These are phyloP conservation scores for Triplophysa dalaica DNA, from an alignment of 2,113 vertebrate species.

Conservation along the genomic window DNA sequence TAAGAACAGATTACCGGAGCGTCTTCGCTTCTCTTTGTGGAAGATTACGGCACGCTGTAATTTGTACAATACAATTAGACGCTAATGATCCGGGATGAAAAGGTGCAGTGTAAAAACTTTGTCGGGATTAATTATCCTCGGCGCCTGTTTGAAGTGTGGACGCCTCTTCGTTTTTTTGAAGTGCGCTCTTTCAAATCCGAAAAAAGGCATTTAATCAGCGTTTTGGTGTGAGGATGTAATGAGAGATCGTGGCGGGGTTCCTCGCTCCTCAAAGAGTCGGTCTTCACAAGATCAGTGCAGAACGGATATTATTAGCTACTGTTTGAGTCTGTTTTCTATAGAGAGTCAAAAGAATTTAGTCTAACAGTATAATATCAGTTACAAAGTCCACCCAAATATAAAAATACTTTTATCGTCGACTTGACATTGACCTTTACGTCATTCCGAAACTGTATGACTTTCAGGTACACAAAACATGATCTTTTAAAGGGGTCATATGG, in stretches of 20 bases:
- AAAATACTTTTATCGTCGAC: too few relatives aligned
- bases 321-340: too few relatives aligned
- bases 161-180: conserved; percentile 12
- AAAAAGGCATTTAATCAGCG: not conserved
- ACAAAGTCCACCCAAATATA: too few relatives aligned
- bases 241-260: conserved; percentile 24
- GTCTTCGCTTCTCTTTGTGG: conserved; percentile 16
- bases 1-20: conserved; percentile 19
- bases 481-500: too few relatives aligned
- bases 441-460: too few relatives aligned
- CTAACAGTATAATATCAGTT: too few relatives aligned
- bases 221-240: not conserved
- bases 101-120: not conserved
- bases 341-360: too few relatives aligned
- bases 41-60: conserved; percentile 31
- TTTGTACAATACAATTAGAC: conserved; percentile 20
- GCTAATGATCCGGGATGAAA: conserved; percentile 15
- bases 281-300: not conserved
- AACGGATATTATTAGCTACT: too few relatives aligned
- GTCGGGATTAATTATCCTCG: not conserved
- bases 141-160: not conserved
- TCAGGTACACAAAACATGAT: too few relatives aligned
- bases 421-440: too few relatives aligned
- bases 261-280: not conserved
- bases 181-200: conserved; percentile 16